These are phyloP conservation scores for Acleris holmiana DNA, from an alignment of 2,888 invertebrate species.

Conservation along the genomic window DNA sequence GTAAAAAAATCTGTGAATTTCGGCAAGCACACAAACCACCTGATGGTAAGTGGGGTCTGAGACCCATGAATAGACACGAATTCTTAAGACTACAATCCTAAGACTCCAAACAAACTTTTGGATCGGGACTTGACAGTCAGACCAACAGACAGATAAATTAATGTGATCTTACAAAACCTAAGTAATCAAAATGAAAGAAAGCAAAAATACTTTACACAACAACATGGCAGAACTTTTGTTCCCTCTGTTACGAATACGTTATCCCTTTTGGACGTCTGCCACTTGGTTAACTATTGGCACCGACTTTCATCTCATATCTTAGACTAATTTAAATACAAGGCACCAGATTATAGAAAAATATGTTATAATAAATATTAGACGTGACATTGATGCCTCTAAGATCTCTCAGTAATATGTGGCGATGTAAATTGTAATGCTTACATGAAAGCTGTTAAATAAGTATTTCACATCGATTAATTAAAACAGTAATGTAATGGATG, in stretches of 20 bases:
- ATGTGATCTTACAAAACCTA: too few species aligned
- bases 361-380: constrained; percentile 9
- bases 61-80: too few species aligned
- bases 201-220: neutral
- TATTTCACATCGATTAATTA: neutral
- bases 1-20: too few species aligned
- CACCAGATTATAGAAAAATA: constrained; percentile 8
- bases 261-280: constrained; percentile 26
- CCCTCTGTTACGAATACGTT: neutral
- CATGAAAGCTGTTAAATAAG: constrained; percentile 10
- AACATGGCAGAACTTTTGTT: neutral
- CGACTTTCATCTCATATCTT: constrained; percentile 12
- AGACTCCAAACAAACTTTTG: too few species aligned
- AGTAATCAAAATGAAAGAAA: too few species aligned
- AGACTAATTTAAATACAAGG: neutral
- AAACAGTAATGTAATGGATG: neutral
- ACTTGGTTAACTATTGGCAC: constrained; percentile 8
- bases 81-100: too few species aligned
- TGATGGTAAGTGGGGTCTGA: too few species aligned
- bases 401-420: constrained; percentile 21
- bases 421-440: neutral
- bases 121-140: too few species aligned
- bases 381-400: constrained; percentile 16
- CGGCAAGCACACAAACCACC: too few species aligned
- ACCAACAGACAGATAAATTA: too few species aligned